Conservation (phyloP, 2,888 invertebrate genomes). For the Idaea straminata region DNA sequence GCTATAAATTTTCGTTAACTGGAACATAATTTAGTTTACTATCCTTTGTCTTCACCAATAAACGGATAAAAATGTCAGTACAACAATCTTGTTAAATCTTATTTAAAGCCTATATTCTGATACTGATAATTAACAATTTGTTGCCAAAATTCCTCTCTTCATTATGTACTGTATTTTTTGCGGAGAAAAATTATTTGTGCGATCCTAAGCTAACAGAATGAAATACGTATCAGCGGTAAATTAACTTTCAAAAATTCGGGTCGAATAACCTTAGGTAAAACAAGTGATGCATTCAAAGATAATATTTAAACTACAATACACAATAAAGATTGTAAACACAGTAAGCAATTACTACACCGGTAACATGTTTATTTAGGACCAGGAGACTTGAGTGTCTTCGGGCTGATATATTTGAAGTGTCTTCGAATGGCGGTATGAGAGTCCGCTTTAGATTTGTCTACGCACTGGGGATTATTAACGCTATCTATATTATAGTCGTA, state of each 20-base stretch:
- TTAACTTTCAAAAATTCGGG: constrained; percentile 58
- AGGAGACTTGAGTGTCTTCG: constrained; percentile 76
- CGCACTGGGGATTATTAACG: constrained; percentile 3
- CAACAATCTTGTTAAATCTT: constrained; percentile 18
- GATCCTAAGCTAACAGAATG: constrained; percentile 26
- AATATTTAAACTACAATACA: constrained; percentile 76
- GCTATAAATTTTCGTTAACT: constrained; percentile 32
- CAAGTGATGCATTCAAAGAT: constrained; percentile 72
- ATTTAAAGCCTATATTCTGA: constrained; percentile 7
- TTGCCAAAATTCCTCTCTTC: constrained; percentile 14
- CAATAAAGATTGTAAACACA: constrained; percentile 77
- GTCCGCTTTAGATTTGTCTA: constrained; percentile 11
- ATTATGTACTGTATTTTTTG: background rate
- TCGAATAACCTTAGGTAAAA: constrained; percentile 66
- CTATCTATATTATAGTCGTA: background rate
- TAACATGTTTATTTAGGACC: constrained; percentile 79
- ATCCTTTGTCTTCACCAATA: constrained; percentile 25
- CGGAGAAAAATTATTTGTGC: constrained; percentile 17
- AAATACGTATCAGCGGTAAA: constrained; percentile 65
- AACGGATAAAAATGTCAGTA: constrained; percentile 18
- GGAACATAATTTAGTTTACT: constrained; percentile 30
- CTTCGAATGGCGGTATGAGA: constrained; percentile 43
- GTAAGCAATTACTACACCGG: constrained; percentile 75
- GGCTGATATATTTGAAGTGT: constrained; percentile 72
- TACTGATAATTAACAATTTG: constrained; percentile 4